A percentile compares a stretch with the other conserved stretches of the same genome.
Evolutionary conservation across 2,888 invertebrate genomes (phyloP).

Genomic region (Apantesis nais): DNA sequence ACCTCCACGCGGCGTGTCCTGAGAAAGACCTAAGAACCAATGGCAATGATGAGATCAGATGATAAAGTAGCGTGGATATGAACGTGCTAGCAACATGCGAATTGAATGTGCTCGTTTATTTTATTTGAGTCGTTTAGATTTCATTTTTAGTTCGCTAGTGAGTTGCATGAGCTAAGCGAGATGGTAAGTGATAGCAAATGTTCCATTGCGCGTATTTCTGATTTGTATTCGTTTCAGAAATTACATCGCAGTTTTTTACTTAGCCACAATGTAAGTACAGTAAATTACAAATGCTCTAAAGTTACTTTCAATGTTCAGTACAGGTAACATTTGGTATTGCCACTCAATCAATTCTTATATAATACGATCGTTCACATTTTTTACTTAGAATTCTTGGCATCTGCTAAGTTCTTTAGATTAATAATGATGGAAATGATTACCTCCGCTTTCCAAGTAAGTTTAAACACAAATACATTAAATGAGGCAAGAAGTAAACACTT

Average conservation of each 20-base stretch:
- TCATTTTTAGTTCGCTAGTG: slow-evolving; percentile 26
- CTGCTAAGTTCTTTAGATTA: slow-evolving; percentile 7
- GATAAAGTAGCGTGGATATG: slow-evolving; percentile 64
- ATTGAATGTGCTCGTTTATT: slow-evolving; percentile 62
- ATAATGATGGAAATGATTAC: slow-evolving; percentile 15
- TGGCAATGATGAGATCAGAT: slow-evolving; percentile 80
- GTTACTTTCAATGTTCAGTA: background rate
- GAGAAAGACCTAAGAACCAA: slow-evolving; percentile 86
- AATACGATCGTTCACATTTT: background rate
- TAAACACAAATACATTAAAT: slow-evolving; percentile 67
- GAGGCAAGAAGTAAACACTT: slow-evolving; percentile 47
- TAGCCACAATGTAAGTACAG: background rate
- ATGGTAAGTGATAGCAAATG: slow-evolving; percentile 16
- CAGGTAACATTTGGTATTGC: background rate
- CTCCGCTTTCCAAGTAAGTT: slow-evolving; percentile 62
- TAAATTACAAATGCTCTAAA: background rate
- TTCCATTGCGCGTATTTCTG: background rate
- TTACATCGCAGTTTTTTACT: background rate
- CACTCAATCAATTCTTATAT: background rate
- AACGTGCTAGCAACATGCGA: slow-evolving; percentile 79
- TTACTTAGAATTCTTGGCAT: slow-evolving; percentile 5
- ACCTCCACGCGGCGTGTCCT: slow-evolving; percentile 82
- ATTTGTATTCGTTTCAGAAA: slow-evolving; percentile 3
- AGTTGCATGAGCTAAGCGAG: slow-evolving; percentile 34
- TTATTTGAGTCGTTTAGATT: slow-evolving; percentile 23